Evolutionary conservation across 2,797 vertebrate genomes (phyloP).

Genomic region (Pseudopleuronectes americanus): DNA sequence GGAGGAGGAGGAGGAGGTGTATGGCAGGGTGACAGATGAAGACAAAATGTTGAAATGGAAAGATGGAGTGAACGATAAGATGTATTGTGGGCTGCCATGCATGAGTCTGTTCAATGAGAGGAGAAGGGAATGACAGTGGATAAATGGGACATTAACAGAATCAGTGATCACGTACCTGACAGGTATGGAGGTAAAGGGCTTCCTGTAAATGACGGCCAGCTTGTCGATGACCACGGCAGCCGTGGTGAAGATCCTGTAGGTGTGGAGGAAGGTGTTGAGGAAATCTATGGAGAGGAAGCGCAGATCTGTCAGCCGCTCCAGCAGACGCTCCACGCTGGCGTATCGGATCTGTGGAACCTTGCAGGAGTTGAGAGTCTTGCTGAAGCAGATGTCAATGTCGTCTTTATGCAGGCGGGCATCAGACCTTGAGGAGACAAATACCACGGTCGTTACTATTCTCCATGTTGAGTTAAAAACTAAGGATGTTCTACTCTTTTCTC

Average conservation of each 20-base stretch:
- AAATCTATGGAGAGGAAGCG: conserved; percentile 98
- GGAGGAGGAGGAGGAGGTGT: conserved; percentile 1
- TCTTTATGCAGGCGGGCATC: conserved; percentile 95
- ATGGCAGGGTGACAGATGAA: conserved; percentile 4
- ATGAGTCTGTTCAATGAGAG: conserved; percentile 12
- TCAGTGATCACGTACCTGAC: conserved; percentile 83
- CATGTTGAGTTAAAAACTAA: neutral
- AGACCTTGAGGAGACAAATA: conserved; percentile 79
- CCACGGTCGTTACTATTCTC: too few species aligned
- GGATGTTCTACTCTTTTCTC: too few species aligned
- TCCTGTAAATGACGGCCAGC: conserved; percentile 93
- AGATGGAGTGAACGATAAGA: conserved; percentile 17
- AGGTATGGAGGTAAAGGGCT: conserved; percentile 95
- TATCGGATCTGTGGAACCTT: conserved; percentile 98
- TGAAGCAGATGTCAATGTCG: conserved; percentile 97
- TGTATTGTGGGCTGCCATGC: conserved; percentile 1
- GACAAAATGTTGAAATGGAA: conserved; percentile 16
- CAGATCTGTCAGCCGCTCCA: conserved; percentile 94
- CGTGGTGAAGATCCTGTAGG: conserved; percentile 95
- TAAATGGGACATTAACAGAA: neutral
- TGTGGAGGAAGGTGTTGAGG: conserved; percentile 98
- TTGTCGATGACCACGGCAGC: conserved; percentile 93
- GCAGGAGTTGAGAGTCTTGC: conserved; percentile 98
- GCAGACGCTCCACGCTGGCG: conserved; percentile 92
- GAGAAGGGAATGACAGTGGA: conserved; percentile 7